Percentiles rank a stretch among this genome's conserved stretches.
Conservation (phyloP, 35 echinoderm and acorn worm genomes). For the Lytechinus variegatus region DNA sequence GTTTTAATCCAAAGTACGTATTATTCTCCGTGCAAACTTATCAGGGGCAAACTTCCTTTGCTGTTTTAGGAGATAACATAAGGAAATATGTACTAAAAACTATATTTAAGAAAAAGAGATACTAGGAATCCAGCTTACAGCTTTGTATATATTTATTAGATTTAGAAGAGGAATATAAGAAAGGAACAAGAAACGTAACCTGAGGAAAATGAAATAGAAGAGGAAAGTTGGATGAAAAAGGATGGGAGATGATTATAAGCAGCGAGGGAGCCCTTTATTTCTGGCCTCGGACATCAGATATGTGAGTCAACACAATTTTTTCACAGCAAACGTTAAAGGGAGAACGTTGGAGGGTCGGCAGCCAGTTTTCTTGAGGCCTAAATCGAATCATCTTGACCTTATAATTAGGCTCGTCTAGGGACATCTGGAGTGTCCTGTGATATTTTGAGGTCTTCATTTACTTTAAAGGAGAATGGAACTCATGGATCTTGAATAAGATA, state of each 20-base stretch:
- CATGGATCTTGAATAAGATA: too few relatives aligned
- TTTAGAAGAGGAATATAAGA: not conserved
- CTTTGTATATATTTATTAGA: not conserved
- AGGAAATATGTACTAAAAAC: too few relatives aligned
- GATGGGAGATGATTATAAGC: not conserved
- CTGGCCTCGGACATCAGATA: not conserved
- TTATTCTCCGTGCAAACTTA: too few relatives aligned
- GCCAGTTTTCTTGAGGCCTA: not conserved
- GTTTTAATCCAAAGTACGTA: too few relatives aligned
- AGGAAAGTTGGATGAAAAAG: not conserved
- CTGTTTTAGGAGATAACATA: too few relatives aligned
- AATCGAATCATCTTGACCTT: constrained; percentile 3
- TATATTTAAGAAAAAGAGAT: not conserved
- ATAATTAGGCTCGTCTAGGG: not conserved
- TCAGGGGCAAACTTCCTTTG: too few relatives aligned
- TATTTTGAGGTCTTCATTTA: not conserved
- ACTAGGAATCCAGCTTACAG: not conserved
- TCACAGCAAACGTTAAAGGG: not conserved
- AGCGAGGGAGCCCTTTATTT: not conserved
- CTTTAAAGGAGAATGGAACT: not conserved
- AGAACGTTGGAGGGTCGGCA: not conserved
- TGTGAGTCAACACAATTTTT: constrained; percentile 18
- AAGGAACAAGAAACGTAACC: not conserved
- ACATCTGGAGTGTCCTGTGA: not conserved
- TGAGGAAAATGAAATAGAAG: not conserved